Base-by-base conservation (phyloP, 2,888 invertebrate genomes). In the Dryobotodes eremita region DNA sequence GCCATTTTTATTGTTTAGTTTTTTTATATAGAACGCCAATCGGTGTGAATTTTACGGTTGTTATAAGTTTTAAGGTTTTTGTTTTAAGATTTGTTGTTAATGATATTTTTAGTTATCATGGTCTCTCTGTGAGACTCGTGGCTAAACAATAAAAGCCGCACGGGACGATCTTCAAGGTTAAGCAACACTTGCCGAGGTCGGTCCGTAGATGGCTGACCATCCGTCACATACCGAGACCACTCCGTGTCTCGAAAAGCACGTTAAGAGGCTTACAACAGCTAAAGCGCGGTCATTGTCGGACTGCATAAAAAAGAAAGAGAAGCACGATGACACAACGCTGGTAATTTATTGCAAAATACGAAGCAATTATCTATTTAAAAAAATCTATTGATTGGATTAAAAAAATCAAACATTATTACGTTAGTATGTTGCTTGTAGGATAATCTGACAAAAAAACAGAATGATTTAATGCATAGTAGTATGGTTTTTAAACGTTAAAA, bases 1-100 rank as follows among this genome's bases (percentile, higher is more conserved):
- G 73, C 77, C 65, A 82, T 81, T 86, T 62, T 83, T 82, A 79
- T 77, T 83, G 64, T 80, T 76, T 68, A 79, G 62, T 71, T 82
- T 84, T 68, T 83, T 50, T 86, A 71, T 83, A 74, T 42, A 74
- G 61, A 85, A 71, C 23, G 53, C 42, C 36, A 69, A 74, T 70
- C 26, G 15, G 13, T 26, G 26, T 26, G 20, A 26, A 62, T 36
- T 15, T 26, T 81, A 50, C 26, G 10, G 23, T 36, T 48, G n/a
- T 36, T 80, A 15, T 13, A 10, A 3, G 6, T 6, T 62, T 17
- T 61, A 17, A 10, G 15, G n/a, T 3, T 46, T 5, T 48, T 48
- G n/a, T 20, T 31, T 26, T 23, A 36, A 26, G 6, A 48, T 62
- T 65, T n/a, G 17, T 26, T 50, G 2, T 26, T 17, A 1, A n/a